Base-by-base conservation (phyloP, 2,888 invertebrate genomes). In the Taphrorychus bicolor region DNA sequence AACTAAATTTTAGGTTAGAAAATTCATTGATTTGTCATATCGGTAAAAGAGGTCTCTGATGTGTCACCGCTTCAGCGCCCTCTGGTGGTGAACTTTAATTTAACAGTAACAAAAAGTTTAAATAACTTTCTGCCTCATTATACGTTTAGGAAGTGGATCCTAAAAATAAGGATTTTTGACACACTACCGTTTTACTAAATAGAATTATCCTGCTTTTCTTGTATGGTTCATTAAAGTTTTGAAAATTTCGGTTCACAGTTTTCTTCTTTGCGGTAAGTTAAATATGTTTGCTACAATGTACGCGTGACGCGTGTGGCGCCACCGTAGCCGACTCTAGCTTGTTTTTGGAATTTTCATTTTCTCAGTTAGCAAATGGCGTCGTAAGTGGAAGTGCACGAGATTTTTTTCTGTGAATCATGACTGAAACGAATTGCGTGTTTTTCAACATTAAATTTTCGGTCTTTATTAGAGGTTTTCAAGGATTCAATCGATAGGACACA, bases 301-400 rank as follows among this genome's bases (percentile, higher is more conserved):
- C 16, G 7, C 45, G 9, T 14, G 45, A 51, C 51, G 21, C 22
- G 14, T 16, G 48, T 51, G 63, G 40, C 71, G 74, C 61, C 23
- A 21, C 32, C 73, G 70, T 65, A 56, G 32, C 45, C 24, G 40
- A 23, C 64, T 71, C 59, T 71, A 70, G 71, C 72, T 76, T 75
- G 75, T 73, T 77, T 75, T 76, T 73, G 71, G 74, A 49, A 60
- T 52, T 59, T 71, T 67, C 75, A 73, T 78, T 80, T 79, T 75
- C 77, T 82, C 82, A 82, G 82, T 82, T 78, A 82, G 81, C 80
- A 82, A 82, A 82, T 82, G 82, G 82, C 82, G 82, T 82, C 82
- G 75, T 68, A 78, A 77, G 82, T 77, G 79, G 80, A 77, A 76
- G 79, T 81, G 80, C 80, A 81, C 81, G 76, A 77, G 76, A 77